Conservation (phyloP, 1,140 invertebrate genomes). For the Micrasema minimum region DNA sequence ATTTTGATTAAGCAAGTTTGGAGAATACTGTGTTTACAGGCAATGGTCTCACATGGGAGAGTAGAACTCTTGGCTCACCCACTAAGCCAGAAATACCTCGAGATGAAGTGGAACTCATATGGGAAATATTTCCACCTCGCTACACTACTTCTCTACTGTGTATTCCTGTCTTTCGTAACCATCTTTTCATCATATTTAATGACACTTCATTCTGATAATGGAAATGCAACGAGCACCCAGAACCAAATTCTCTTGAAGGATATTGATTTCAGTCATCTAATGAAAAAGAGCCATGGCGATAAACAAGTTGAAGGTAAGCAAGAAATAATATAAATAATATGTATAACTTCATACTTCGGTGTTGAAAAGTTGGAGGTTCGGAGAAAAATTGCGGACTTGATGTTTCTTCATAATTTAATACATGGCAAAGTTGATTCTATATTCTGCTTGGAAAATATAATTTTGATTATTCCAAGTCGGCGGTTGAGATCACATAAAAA, state of each 20-base stretch:
- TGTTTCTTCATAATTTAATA: no score
- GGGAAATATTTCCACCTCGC: constrained; percentile 86
- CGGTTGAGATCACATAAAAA: no score
- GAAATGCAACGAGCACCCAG: neutral
- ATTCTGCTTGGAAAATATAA: no score
- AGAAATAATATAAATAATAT: no score
- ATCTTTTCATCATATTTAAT: constrained; percentile 74
- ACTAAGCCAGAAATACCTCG: constrained; percentile 83
- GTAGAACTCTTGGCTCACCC: constrained; percentile 85
- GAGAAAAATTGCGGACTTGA: no score
- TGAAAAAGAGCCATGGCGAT: constrained; percentile 6
- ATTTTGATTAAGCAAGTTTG: no score
- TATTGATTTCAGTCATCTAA: constrained; percentile 14
- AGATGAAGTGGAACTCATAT: constrained; percentile 90
- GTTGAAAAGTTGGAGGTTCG: no score
- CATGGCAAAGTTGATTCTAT: no score
- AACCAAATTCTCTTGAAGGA: neutral
- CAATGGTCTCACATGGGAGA: constrained; percentile 83
- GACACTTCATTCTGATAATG: constrained; percentile 54
- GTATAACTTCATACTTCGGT: no score
- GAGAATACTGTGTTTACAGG: constrained; percentile 70
- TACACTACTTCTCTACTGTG: constrained; percentile 79
- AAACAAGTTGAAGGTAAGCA: neutral
- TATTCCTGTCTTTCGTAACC: constrained; percentile 81
- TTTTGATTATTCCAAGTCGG: no score